A percentile compares a stretch with the other conserved stretches of the same genome.
Evolutionary conservation across 2,888 invertebrate genomes (phyloP).

Genomic region (Temnothorax rugatulus): DNA sequence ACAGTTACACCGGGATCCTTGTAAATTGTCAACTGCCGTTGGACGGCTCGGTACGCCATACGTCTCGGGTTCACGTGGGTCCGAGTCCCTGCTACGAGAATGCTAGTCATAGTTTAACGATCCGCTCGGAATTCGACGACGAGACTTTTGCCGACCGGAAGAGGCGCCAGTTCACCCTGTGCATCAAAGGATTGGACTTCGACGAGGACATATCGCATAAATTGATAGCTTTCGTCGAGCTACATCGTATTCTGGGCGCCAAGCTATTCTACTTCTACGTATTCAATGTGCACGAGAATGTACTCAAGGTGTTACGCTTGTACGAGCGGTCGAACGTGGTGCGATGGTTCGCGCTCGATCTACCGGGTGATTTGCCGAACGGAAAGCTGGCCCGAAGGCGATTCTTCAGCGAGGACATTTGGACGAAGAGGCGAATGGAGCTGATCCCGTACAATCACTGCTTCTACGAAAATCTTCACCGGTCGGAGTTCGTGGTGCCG

Average conservation of each 20-base stretch:
- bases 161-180: slow-evolving; percentile 88
- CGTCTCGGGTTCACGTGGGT: slow-evolving; percentile 79
- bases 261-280: slow-evolving; percentile 90
- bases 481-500: slow-evolving; percentile 90
- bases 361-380: slow-evolving; percentile 86
- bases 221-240: slow-evolving; percentile 91
- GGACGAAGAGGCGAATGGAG: slow-evolving; percentile 91
- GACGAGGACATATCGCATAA: slow-evolving; percentile 88
- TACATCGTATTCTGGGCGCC: slow-evolving; percentile 90
- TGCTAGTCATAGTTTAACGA: slow-evolving; percentile 84
- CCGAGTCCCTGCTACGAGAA: slow-evolving; percentile 78
- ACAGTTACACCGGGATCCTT: slow-evolving; percentile 88
- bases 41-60: slow-evolving; percentile 77
- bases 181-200: slow-evolving; percentile 91
- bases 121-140: slow-evolving; percentile 50
- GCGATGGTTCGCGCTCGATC: slow-evolving; percentile 80
- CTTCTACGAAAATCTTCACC: slow-evolving; percentile 90
- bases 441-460: slow-evolving; percentile 93
- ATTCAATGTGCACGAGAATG: slow-evolving; percentile 88
- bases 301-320: slow-evolving; percentile 87
- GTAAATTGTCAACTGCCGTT: slow-evolving; percentile 89
- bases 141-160: slow-evolving; percentile 21
- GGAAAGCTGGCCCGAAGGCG: slow-evolving; percentile 82
- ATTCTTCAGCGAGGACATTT: slow-evolving; percentile 87
- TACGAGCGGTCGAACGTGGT: slow-evolving; percentile 86